Conservation (phyloP, 2,888 invertebrate genomes). For the Leptura quadrifasciata region DNA sequence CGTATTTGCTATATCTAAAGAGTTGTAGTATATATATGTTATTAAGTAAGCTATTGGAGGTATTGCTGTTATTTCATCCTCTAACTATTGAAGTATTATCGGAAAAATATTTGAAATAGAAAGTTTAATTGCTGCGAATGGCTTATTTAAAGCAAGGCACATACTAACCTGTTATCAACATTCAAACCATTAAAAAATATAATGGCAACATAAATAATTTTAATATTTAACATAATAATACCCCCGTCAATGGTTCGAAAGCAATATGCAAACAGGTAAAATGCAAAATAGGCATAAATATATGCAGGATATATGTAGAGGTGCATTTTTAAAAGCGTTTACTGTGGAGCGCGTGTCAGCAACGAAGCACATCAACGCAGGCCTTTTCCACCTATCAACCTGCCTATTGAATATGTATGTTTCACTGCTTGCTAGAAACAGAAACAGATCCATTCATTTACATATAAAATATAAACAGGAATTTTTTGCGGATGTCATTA, state of each 20-base stretch:
- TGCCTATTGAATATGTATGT: slow-evolving; percentile 59
- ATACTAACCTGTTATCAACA: no score
- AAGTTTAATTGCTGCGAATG: no score
- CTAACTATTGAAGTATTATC: no score
- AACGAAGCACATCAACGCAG: slow-evolving; percentile 48
- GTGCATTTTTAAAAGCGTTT: slow-evolving; percentile 45
- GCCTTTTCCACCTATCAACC: slow-evolving; percentile 55
- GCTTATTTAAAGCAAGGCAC: no score
- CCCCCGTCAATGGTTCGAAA: slow-evolving; percentile 18
- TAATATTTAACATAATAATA: not conserved
- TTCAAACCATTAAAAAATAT: not conserved
- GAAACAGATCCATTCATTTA: slow-evolving; percentile 56
- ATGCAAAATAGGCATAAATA: slow-evolving; percentile 50
- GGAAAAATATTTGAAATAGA: no score
- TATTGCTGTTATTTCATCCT: no score
- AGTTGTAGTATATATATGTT: no score
- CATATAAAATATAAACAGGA: slow-evolving; percentile 54
- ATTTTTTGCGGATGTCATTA: slow-evolving; percentile 39
- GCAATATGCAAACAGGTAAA: slow-evolving; percentile 38
- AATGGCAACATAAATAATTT: not conserved
- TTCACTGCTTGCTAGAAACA: slow-evolving; percentile 48
- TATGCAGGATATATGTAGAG: slow-evolving; percentile 48
- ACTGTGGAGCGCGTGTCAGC: slow-evolving; percentile 38
- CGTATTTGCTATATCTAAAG: no score
- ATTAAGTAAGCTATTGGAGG: no score